These are phyloP conservation scores for Peromyscus maniculatus DNA, from an alignment of 2,113 vertebrate genomes.

Conservation along the genomic window DNA sequence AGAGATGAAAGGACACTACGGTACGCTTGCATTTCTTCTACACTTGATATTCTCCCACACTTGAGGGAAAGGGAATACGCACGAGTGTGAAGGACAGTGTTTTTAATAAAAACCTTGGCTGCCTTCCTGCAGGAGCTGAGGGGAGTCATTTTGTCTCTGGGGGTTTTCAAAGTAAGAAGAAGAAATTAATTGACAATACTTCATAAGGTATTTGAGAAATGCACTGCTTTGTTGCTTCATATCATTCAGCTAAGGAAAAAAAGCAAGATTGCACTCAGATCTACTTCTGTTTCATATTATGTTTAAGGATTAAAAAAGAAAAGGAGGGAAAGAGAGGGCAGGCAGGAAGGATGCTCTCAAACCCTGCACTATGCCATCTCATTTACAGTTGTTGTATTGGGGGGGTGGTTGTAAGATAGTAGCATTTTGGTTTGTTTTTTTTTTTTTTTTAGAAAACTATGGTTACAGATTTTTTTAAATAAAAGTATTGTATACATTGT, in stretches of 20 bases:
- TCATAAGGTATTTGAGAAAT: constrained; percentile 65
- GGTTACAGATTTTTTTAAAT: constrained; percentile 13
- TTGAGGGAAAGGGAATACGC: constrained; percentile 56
- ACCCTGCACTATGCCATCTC: neutral
- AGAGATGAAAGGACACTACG: constrained; percentile 20
- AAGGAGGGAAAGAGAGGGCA: neutral
- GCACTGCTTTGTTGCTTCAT: constrained; percentile 21
- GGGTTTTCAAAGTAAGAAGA: constrained; percentile 74
- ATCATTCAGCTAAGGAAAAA: constrained; percentile 57
- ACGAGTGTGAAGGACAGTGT: constrained; percentile 47
- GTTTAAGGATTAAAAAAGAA: constrained; percentile 21
- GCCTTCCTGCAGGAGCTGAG: constrained; percentile 69
- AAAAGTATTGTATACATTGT: neutral
- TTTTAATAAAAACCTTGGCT: constrained; percentile 82
- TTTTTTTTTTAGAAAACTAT: neutral
- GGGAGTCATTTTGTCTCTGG: constrained; percentile 77
- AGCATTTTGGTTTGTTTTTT: neutral
- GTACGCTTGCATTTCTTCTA: constrained; percentile 46
- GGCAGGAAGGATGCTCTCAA: neutral
- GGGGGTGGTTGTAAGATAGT: neutral
- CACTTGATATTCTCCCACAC: constrained; percentile 39
- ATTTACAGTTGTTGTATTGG: neutral
- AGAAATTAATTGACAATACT: constrained; percentile 65
- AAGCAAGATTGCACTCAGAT: constrained; percentile 34
- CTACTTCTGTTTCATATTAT: constrained; percentile 52